These are phyloP conservation scores for Lagopus muta DNA, from an alignment of 2,113 vertebrate genomes.

Conservation along the genomic window DNA sequence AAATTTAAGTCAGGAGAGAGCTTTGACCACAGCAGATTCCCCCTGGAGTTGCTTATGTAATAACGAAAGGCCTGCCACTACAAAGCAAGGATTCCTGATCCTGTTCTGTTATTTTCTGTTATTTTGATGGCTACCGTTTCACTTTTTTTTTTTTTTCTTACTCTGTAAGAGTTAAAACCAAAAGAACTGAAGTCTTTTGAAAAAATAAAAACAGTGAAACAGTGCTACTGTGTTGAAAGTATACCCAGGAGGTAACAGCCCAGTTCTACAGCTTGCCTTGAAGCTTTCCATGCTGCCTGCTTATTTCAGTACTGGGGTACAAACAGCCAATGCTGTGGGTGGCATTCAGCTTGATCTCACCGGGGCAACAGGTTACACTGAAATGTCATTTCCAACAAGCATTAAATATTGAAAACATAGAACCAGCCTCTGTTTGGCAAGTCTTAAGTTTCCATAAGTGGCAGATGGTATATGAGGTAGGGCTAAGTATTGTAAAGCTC, in stretches of 20 bases:
- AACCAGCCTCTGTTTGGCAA: conserved; percentile 23
- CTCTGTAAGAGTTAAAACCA: neutral
- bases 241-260: neutral
- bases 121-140: neutral
- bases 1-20: neutral
- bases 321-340: neutral
- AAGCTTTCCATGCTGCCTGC: neutral
- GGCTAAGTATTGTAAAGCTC: conserved; percentile 46
- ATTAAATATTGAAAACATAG: conserved; percentile 72
- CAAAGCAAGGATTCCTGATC: neutral
- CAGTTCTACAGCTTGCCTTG: neutral
- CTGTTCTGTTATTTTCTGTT: neutral
- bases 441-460: conserved; percentile 57
- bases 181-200: neutral
- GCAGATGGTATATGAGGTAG: conserved; percentile 61
- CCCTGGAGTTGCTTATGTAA: neutral
- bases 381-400: conserved; percentile 51
- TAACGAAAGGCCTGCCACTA: neutral
- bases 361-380: conserved; percentile 7
- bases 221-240: neutral
- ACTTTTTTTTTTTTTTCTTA: neutral
- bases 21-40: neutral
- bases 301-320: neutral
- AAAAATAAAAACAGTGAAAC: neutral
- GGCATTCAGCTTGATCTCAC: neutral